Evolutionary conservation across 2,113 vertebrate genomes (phyloP), one percentile per base, ranked within the genome.

Genomic region (Tychaedon coryphoeus): DNA sequence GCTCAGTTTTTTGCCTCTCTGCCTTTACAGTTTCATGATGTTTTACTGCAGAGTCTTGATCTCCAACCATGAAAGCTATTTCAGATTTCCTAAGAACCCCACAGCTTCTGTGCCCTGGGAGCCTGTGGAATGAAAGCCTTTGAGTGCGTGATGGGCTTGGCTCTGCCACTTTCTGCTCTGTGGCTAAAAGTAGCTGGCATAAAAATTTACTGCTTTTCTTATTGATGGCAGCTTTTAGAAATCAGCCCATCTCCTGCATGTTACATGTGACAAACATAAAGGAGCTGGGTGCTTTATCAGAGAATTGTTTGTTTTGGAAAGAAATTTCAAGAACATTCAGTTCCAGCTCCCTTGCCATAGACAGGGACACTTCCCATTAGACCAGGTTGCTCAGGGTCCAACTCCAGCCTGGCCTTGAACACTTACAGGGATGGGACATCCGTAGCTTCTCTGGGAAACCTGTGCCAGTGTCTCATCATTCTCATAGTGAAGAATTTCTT

Each of bases 61-160:
- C 73, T 88, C 79, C 80, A 85, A 20, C 73, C 83, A 85, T 47
- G 88, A 92, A 85, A 94, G 54, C 69, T 79, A 62, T 92, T 88
- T 90, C 60, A 88, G 71, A 67, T 90, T 92, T 97, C 40, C 47
- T 34, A 40, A 88, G 85, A 95, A 38, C 82, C 36, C 70, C 23
- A 6, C 72, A 74, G 72, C 73, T 88, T 80, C 92, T 81, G 43
- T 5, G 2, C 45, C 43, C 81, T 58, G 58, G 58, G 67, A 92
- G 38, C 71, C 84, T 9, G 1, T 74, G 93, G 60, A 83, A 80
- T 88, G 87, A 82, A 96, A 90, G 78, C 51, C 67, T 88, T 90
- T 48, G 43, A 23, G 2, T 87, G 40, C 0, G 0, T 1, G 9
- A 16, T 7, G 6, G 79, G 51, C 42, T 95, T 2, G 5, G 34